These are phyloP conservation scores for Paraplagusia blochii DNA, from an alignment of 2,113 vertebrate species.

Conservation along the genomic window DNA sequence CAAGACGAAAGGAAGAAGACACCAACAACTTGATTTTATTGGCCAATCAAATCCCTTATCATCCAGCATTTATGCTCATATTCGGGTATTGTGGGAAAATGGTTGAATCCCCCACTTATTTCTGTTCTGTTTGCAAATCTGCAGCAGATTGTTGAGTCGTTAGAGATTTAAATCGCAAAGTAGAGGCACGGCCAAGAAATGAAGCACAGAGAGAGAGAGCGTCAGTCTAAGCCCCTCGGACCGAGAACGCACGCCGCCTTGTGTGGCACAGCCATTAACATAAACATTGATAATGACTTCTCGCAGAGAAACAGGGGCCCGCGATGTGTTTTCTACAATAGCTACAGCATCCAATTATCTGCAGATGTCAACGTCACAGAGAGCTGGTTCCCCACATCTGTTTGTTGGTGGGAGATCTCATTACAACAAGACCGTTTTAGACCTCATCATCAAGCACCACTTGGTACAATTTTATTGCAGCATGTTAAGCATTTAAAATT, in stretches of 20 bases:
- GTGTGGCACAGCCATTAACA: constrained; percentile 60
- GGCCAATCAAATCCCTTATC: no score
- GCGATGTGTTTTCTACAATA: constrained; percentile 67
- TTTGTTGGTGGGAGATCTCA: constrained; percentile 73
- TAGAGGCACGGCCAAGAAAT: constrained; percentile 20
- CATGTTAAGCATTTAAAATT: constrained; percentile 65
- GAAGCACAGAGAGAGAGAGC: constrained; percentile 28
- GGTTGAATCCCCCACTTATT: no score
- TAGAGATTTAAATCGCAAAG: constrained; percentile 4
- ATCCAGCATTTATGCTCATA: no score
- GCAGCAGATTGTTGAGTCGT: constrained; percentile 16
- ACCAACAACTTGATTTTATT: no score
- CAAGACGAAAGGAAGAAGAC: no score
- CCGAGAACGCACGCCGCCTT: constrained; percentile 44
- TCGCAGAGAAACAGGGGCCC: constrained; percentile 55
- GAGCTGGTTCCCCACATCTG: constrained; percentile 70
- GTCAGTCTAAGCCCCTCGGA: constrained; percentile 23
- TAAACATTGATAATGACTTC: constrained; percentile 71
- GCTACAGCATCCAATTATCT: constrained; percentile 71
- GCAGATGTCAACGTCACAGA: constrained; percentile 74
- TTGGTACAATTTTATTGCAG: constrained; percentile 64
- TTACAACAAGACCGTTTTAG: constrained; percentile 65
- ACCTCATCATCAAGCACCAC: constrained; percentile 52
- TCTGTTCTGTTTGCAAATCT: not conserved
- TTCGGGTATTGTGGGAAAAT: no score